phyloP scores from a whole-genome alignment of 2,888 invertebrate genomes.

The Mimachlamys varia region DNA sequence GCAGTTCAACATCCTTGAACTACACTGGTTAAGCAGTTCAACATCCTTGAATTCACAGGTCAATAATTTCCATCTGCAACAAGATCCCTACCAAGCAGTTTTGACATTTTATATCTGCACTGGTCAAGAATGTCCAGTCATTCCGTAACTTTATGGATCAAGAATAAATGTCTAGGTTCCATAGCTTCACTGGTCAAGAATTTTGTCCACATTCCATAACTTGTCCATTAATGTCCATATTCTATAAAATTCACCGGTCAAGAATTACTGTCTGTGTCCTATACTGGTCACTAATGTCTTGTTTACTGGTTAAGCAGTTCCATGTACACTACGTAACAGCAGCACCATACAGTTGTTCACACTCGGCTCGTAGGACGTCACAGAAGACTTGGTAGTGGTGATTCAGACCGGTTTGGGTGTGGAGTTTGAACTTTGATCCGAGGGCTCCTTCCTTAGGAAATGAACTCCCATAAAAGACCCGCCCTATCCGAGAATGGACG shows the following conservation, averaged over 20 bases:
- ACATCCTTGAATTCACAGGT: neutral
- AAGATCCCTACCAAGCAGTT: too few species aligned
- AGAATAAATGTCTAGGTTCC: neutral
- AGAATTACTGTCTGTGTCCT: neutral
- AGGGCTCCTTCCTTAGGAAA: conserved; percentile 86
- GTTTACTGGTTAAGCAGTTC: too few species aligned
- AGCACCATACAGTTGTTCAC: neutral
- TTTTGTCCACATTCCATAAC: neutral
- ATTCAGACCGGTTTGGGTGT: conserved; percentile 90
- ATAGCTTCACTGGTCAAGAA: neutral
- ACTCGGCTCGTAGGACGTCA: neutral
- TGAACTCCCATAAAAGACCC: conserved; percentile 89
- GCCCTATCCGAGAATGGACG: conserved; percentile 92
- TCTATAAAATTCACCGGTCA: too few species aligned
- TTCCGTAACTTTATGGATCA: neutral
- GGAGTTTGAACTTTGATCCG: conserved; percentile 88
- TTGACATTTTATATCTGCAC: neutral
- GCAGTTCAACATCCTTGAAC: too few species aligned
- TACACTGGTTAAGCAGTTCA: neutral
- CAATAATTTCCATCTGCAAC: neutral
- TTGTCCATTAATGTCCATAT: too few species aligned
- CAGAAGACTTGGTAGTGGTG: conserved; percentile 93
- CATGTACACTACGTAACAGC: neutral
- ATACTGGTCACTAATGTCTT: neutral
- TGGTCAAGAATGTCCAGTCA: neutral